These are phyloP conservation scores for Thelaira solivaga DNA, from an alignment of 2,888 invertebrate species.

Conservation along the genomic window DNA sequence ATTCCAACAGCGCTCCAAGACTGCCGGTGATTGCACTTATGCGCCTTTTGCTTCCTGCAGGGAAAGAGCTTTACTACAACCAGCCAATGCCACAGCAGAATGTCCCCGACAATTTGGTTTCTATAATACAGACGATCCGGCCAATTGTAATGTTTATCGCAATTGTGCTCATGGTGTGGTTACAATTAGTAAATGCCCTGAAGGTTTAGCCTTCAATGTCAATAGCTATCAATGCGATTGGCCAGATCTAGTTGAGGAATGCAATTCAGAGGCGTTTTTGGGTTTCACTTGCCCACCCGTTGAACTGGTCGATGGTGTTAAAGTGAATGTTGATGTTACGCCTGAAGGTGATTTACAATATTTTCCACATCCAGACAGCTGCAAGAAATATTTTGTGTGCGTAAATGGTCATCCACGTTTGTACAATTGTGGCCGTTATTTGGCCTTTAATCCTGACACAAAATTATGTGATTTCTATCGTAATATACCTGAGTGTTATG, in stretches of 20 bases:
- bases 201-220: slow-evolving; percentile 87
- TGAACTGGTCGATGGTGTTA: slow-evolving; percentile 67
- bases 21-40: slow-evolving; percentile 86
- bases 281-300: slow-evolving; percentile 85
- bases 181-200: slow-evolving; percentile 86
- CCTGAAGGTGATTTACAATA: slow-evolving; percentile 75
- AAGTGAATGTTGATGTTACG: slow-evolving; percentile 70
- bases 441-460: slow-evolving; percentile 86
- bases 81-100: slow-evolving; percentile 81
- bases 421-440: slow-evolving; percentile 86
- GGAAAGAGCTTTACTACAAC: slow-evolving; percentile 82
- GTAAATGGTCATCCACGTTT: slow-evolving; percentile 85
- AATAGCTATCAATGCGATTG: slow-evolving; percentile 89
- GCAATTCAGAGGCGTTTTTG: slow-evolving; percentile 86
- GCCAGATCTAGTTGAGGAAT: slow-evolving; percentile 89
- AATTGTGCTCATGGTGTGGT: slow-evolving; percentile 89
- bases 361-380: slow-evolving; percentile 81
- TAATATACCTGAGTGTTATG: slow-evolving; percentile 73
- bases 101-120: slow-evolving; percentile 83
- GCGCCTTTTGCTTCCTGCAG: slow-evolving; percentile 88
- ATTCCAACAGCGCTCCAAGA: slow-evolving; percentile 80
- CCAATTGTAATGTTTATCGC: slow-evolving; percentile 86
- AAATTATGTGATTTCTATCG: slow-evolving; percentile 82
- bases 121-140: slow-evolving; percentile 82
- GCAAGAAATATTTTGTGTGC: slow-evolving; percentile 89